Base-by-base conservation (phyloP, 2,113 vertebrate species). In the Dissostichus mawsoni region DNA sequence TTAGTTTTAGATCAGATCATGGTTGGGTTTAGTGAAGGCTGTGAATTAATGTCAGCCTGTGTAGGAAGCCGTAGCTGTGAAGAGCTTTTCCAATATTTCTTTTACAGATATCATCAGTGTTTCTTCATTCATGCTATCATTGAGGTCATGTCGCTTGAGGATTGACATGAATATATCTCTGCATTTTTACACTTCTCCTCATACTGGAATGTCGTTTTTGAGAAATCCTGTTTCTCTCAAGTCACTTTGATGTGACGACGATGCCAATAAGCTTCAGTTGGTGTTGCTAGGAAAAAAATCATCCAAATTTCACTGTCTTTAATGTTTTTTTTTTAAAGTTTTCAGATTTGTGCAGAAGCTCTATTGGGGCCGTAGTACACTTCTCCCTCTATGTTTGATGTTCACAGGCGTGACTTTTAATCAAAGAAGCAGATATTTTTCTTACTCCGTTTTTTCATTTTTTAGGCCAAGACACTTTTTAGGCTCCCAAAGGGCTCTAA, bases 1-100 rank as follows among this genome's bases (percentile, higher is more conserved):
- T 29, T 11, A n/a, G 12, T 16, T 65, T 66, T 25, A 47, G 20
- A 55, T 67, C 58, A 58, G 64, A 64, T 78, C 69, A 68, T 17
- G 20, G 25, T 69, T 11, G 2, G 67, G 9, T 8, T 41, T 33
- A 36, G 57, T n/a, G 56, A 36, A n/a, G 71, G 41, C 51, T 14
- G 29, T 51, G 12, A 12, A 29, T 58, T 7, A 67, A 33, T 53
- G 69, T 12, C 20, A 66, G 18, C 53, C 69, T 58, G 11, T 44
- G 55, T 7, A 16, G 3, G n/a, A 16, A 8, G 51, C 5, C 8
- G 11, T 29, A 56, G 56, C 8, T 47, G 36, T 25, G 29, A 74
- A 10, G 33, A 36, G 6, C 36, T 41, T 41, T 41, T 41, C 36
- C 36, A 36, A 3, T 25, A 25, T 25, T 25, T 25, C 36, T 36